A percentile compares a stretch with the other conserved stretches of the same genome.
Conservation (phyloP, 2,797 vertebrate genomes). For the Chaetodon trifasciatus region DNA sequence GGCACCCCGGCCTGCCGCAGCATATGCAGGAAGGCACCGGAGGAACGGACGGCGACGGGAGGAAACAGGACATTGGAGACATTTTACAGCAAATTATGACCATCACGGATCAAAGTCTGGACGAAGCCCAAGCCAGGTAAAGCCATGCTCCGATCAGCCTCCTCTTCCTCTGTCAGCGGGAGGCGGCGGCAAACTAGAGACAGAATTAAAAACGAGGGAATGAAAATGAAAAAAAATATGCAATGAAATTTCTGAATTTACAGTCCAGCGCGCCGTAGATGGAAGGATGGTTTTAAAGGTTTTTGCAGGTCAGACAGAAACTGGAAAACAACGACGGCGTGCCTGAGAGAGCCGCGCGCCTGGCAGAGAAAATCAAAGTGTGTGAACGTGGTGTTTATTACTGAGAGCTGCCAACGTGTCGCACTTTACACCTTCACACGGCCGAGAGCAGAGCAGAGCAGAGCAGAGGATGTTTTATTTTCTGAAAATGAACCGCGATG, state of each 20-base stretch:
- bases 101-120: conserved; percentile 99
- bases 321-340: conserved; percentile 8
- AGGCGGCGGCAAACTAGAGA: conserved; percentile 46
- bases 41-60: conserved; percentile 91
- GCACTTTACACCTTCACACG: conserved; percentile 12
- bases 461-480: neutral
- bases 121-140: conserved; percentile 98
- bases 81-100: conserved; percentile 99
- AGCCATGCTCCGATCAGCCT: neutral
- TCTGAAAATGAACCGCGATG: conserved; percentile 18
- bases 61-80: conserved; percentile 99
- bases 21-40: conserved; percentile 94
- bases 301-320: neutral
- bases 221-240: neutral
- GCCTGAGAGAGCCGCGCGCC: conserved; percentile 4
- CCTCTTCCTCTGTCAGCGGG: neutral
- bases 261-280: neutral
- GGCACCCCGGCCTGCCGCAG: conserved; percentile 95
- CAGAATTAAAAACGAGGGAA: neutral
- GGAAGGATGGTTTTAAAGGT: neutral
- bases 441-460: neutral
- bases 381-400: conserved; percentile 16
- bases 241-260: neutral
- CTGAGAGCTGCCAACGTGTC: conserved; percentile 25
- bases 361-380: conserved; percentile 37